Percentiles rank a stretch among this genome's conserved stretches.
Conservation (phyloP, 2,113 vertebrate species). For the Furnarius figulus region DNA sequence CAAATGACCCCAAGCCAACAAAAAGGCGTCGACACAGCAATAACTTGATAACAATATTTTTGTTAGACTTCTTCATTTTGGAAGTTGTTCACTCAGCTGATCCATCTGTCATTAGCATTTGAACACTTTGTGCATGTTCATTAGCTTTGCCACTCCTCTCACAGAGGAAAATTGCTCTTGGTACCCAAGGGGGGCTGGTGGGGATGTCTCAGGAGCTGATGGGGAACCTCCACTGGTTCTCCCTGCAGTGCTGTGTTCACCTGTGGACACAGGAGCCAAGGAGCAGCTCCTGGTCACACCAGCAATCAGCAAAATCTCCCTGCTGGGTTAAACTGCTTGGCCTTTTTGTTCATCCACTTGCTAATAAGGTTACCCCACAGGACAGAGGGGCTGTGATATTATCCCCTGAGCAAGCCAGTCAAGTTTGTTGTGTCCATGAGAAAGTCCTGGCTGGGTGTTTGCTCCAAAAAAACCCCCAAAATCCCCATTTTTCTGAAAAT, state of each 20-base stretch:
- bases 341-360: neutral
- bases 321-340: neutral
- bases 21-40: accelerated
- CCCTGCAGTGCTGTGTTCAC: accelerated
- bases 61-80: neutral
- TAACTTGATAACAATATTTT: neutral
- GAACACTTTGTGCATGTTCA: neutral
- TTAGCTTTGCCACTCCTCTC: neutral
- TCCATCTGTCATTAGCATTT: neutral
- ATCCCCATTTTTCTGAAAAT: neutral
- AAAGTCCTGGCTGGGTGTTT: accelerated
- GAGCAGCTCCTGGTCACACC: neutral
- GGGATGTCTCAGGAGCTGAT: neutral
- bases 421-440: accelerated
- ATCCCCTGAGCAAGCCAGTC: neutral
- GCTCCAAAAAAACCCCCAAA: neutral
- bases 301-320: neutral
- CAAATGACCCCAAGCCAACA: neutral
- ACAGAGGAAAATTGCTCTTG: neutral
- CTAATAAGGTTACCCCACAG: neutral
- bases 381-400: neutral
- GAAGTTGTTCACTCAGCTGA: neutral
- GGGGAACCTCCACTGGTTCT: neutral
- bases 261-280: accelerated
- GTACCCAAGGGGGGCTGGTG: neutral